Evolutionary conservation across 2,797 vertebrate genomes (phyloP).

Genomic region (Hypotaenidia okinawae): DNA sequence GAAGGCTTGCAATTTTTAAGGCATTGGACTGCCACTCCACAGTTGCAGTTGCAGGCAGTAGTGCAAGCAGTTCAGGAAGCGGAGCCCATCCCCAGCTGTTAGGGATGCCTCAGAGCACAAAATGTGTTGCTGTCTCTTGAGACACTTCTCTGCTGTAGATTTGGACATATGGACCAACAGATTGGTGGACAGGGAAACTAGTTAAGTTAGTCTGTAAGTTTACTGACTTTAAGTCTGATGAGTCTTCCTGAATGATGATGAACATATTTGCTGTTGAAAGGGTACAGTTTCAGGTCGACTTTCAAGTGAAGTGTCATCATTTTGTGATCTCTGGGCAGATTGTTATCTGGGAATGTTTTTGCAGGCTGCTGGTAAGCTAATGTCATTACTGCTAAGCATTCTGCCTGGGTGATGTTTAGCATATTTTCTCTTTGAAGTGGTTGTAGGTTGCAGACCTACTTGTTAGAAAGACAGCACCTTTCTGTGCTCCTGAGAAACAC

Average conservation of each 20-base stretch:
- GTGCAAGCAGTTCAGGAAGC: not conserved
- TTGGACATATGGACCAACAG: conserved; percentile 15
- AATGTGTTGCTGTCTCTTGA: not conserved
- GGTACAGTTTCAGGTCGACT: not conserved
- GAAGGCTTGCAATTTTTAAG: not conserved
- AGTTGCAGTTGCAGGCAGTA: not conserved
- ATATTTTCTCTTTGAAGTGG: not conserved
- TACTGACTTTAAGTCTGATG: not conserved
- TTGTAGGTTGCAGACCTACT: not conserved
- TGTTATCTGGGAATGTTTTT: not conserved
- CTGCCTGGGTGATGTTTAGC: not conserved
- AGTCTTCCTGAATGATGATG: not conserved
- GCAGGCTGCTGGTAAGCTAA: not conserved
- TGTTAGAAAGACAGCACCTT: not conserved
- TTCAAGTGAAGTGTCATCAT: not conserved
- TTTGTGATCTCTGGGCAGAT: not conserved
- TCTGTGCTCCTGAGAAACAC: not conserved
- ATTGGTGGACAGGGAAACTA: conserved; percentile 6
- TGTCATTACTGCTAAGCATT: not conserved
- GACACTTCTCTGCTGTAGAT: not conserved
- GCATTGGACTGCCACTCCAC: not conserved
- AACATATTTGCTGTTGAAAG: not conserved
- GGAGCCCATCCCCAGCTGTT: not conserved
- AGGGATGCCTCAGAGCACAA: not conserved
- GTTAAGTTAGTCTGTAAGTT: not conserved